Base-by-base conservation (phyloP, 2,113 vertebrate species). In the Pterophyllum scalare region DNA sequence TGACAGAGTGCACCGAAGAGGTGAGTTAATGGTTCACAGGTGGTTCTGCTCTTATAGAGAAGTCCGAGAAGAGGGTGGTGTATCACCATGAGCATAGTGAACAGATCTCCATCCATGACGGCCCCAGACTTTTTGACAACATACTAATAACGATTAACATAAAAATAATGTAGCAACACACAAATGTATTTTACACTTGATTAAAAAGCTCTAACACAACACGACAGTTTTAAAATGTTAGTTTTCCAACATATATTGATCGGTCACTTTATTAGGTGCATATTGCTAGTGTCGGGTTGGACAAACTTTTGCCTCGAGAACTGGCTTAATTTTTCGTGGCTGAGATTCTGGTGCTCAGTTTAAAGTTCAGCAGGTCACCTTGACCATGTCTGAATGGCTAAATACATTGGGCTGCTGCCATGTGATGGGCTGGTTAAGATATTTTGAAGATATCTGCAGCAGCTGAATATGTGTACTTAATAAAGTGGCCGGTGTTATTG, bases 1-100 rank as follows among this genome's bases (percentile, higher is more conserved):
- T 96, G 43, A 88, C 90, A 3, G 81, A 81, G 5, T 62, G 84
- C 60, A 82, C 92, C 56, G 31, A 74, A 22, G 78, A 94, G 94
- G 96, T 96, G 80, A 88, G 92, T 54, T 19, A 20, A 49, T 49
- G 15, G 3, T 49, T 70, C 28, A 6, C 5, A 67, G 64, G 40
- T 67, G 43, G 43, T 46, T 46, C 43, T 15, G 43, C 43, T 46
- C 43, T 14, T 46, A 38, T 9, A 9, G 35, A 38, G 35, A 38
- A 49, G 38, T 28, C 64, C 15, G n/a, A n/a, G n/a, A 49, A 49
- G 64, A 2, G 40, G 40, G 40, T 49, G 64, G 26, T 46, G 22
- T 28, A 6, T 46, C 24, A 67, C 22, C 15, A 20, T 15, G 15
- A 70, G 40, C 65, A 70, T 28, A 70, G 49, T 49, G 11, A 11